phyloP scores from a whole-genome alignment of 1,140 invertebrate species.

The Drosophila persimilis region DNA sequence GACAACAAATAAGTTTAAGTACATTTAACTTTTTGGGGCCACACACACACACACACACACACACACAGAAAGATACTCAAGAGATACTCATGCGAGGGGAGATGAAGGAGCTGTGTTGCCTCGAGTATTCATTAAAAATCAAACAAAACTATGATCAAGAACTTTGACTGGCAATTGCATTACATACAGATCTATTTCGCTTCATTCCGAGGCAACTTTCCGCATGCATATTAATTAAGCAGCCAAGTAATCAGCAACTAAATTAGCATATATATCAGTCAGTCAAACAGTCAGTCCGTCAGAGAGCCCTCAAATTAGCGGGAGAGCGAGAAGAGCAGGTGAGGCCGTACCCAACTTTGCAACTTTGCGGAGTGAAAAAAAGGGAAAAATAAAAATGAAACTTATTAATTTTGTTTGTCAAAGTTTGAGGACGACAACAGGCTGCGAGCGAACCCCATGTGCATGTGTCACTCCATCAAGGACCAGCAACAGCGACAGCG shows the following conservation, averaged over 20 bases:
- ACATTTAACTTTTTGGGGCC: constrained; percentile 58
- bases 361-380: neutral
- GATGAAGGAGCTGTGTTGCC: constrained; percentile 38
- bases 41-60: too few relatives aligned
- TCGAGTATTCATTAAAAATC: constrained; percentile 64
- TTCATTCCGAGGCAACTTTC: constrained; percentile 48
- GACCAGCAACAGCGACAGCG: neutral
- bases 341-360: neutral
- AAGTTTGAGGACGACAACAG: constrained; percentile 37
- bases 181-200: constrained; percentile 58
- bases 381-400: constrained; percentile 36
- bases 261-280: constrained; percentile 50
- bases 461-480: constrained; percentile 51
- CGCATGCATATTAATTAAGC: constrained; percentile 64
- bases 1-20: constrained; percentile 68
- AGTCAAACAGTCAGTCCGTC: constrained; percentile 11
- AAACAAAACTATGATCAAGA: constrained; percentile 52
- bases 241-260: constrained; percentile 39
- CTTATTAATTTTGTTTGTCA: constrained; percentile 55
- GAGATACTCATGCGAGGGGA: constrained; percentile 10
- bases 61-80: neutral
- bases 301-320: constrained; percentile 44
- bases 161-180: constrained; percentile 58
- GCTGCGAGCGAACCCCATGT: constrained; percentile 12
- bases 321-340: constrained; percentile 4